Base-by-base conservation (phyloP, 2,797 vertebrate species). In the Rhadinocentrus ornatus region DNA sequence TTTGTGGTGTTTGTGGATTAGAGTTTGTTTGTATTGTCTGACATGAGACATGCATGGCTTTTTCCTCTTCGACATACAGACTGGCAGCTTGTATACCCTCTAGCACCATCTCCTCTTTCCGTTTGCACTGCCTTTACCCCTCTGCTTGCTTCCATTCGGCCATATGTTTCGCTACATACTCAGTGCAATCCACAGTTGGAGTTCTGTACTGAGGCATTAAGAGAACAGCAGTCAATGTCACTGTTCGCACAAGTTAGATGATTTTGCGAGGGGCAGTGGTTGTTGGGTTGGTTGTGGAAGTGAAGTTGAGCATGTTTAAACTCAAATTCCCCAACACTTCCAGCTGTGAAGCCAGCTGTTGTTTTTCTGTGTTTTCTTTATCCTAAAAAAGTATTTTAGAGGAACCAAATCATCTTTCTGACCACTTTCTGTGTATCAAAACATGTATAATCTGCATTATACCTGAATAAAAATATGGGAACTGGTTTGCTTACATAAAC, bases 151-250 rank as follows among this genome's bases (percentile, higher is more conserved):
- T 77, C 79, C 65, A 41, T 56, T 62, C 78, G 52, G 66, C 72
- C 71, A 70, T 84, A 74, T 82, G 82, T 72, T 81, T 58, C 68
- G 44, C 34, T 31, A 59, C 77, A 66, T 80, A 79, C 67, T 64
- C 6, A 67, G 56, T 65, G 56, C 73, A 83, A 73, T 76, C 44
- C 74, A 69, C 82, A 76, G 77, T 69, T 31, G 60, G 71, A 67
- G 44, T 74, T 34, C 55, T 71, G 63, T 54, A 18, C 67, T 53
- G 56, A 70, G 66, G 55, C 70, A 60, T 74, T 62, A 69, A 61
- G 57, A 69, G 54, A 39, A 54, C 64, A 39, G 15, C 62, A 64
- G 76, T 82, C 73, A 80, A 66, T 77, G 53, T 65, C 46, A 26
- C 60, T 58, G 75, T 63, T 32, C 63, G 77, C 60, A 54, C 75